Conservation (phyloP, 2,888 invertebrate species). For the Drosophila pseudotakahashii region DNA sequence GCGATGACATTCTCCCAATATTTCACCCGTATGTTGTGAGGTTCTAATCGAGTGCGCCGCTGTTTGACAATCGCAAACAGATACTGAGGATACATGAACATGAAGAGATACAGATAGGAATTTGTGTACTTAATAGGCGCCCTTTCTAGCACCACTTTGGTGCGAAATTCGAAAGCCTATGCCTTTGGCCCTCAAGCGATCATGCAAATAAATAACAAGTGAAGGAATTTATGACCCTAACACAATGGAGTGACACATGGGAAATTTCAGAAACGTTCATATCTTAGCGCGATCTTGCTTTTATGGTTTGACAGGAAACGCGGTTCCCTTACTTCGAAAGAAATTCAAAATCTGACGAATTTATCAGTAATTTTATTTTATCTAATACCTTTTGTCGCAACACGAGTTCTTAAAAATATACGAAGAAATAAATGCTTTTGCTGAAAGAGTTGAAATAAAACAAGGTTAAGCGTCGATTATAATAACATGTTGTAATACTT, state of each 20-base stretch:
- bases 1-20: slow-evolving; percentile 16
- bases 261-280: neutral
- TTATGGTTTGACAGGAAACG: neutral
- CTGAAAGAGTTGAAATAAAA: neutral
- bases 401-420: neutral
- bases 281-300: neutral
- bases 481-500: neutral
- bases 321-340: neutral
- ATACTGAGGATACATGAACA: slow-evolving; percentile 24
- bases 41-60: slow-evolving; percentile 74
- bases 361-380: neutral
- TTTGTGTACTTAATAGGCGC: slow-evolving; percentile 63
- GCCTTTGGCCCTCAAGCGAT: slow-evolving; percentile 47
- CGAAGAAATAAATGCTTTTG: neutral
- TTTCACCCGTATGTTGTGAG: slow-evolving; percentile 34
- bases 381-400: neutral
- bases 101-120: slow-evolving; percentile 24
- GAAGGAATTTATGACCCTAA: slow-evolving; percentile 50
- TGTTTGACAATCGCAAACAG: slow-evolving; percentile 78
- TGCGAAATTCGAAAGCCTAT: slow-evolving; percentile 8
- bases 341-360: neutral
- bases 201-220: slow-evolving; percentile 75
- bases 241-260: slow-evolving; percentile 12
- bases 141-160: slow-evolving; percentile 27
- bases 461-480: neutral